Evolutionary conservation across 2,797 vertebrate species (phyloP).

Genomic region (Mus spretus): DNA sequence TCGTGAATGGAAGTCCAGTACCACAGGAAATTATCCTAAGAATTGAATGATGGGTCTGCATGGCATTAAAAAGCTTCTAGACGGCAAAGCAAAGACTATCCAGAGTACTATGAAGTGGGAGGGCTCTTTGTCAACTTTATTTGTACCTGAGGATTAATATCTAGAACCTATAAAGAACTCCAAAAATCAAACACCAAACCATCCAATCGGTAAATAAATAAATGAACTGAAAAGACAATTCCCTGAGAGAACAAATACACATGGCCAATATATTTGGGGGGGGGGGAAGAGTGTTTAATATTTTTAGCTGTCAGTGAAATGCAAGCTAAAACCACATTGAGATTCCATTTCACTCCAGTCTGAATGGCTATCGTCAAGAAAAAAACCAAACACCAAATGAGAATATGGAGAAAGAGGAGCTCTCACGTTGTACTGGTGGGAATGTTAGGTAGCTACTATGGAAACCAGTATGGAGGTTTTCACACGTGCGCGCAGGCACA

Average conservation of each 20-base stretch:
- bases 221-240: background rate
- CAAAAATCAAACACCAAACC: background rate
- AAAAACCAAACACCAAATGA: background rate
- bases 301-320: background rate
- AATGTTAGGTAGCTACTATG: no score
- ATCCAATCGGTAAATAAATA: background rate
- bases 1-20: background rate
- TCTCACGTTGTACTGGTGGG: background rate
- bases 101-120: background rate
- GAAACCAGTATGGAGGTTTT: no score
- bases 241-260: background rate
- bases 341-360: background rate
- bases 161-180: background rate
- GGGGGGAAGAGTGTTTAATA: no score
- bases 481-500: no score
- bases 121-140: background rate
- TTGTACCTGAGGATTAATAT: background rate
- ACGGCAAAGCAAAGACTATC: background rate
- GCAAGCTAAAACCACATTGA: background rate
- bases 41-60: background rate
- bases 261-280: background rate
- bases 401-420: background rate
- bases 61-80: background rate
- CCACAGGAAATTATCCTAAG: background rate
- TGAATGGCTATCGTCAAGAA: background rate